phyloP scores from a whole-genome alignment of 2,888 invertebrate genomes.

The Oegoconia quadripuncta region DNA sequence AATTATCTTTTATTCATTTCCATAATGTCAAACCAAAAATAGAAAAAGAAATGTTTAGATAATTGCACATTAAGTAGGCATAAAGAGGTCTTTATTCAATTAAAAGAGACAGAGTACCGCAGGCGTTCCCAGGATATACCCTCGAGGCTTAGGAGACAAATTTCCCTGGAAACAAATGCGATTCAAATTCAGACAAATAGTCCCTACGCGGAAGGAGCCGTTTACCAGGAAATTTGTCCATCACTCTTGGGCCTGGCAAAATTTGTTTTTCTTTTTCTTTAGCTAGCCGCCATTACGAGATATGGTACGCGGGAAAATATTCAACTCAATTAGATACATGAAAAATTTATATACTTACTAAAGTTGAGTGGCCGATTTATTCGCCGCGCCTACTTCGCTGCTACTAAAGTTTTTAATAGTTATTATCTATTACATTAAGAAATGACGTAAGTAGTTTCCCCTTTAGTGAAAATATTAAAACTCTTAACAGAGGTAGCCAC shows the following conservation, averaged over 20 bases:
- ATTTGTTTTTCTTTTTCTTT: slow-evolving; percentile 60
- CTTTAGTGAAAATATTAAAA: slow-evolving; percentile 26
- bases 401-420: slow-evolving; percentile 1
- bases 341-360: slow-evolving; percentile 6
- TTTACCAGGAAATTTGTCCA: slow-evolving; percentile 76
- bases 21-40: background rate
- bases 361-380: background rate
- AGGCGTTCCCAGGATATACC: slow-evolving; percentile 53
- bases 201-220: slow-evolving; percentile 71
- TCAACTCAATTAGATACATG: slow-evolving; percentile 22
- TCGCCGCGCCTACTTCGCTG: background rate
- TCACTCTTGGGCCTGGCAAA: slow-evolving; percentile 67
- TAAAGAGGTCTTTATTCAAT: slow-evolving; percentile 64
- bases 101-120: slow-evolving; percentile 61
- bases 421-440: too few species aligned
- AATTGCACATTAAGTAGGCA: slow-evolving; percentile 43
- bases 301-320: slow-evolving; percentile 25
- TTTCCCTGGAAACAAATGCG: slow-evolving; percentile 74
- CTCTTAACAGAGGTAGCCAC: slow-evolving; percentile 35
- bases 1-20: slow-evolving; percentile 7
- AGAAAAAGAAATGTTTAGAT: slow-evolving; percentile 29
- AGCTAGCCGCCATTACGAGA: slow-evolving; percentile 40
- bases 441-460: slow-evolving; percentile 9
- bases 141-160: slow-evolving; percentile 72
- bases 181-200: slow-evolving; percentile 79